phyloP scores from a whole-genome alignment of 2,888 invertebrate species.

The Saturnia japonica region DNA sequence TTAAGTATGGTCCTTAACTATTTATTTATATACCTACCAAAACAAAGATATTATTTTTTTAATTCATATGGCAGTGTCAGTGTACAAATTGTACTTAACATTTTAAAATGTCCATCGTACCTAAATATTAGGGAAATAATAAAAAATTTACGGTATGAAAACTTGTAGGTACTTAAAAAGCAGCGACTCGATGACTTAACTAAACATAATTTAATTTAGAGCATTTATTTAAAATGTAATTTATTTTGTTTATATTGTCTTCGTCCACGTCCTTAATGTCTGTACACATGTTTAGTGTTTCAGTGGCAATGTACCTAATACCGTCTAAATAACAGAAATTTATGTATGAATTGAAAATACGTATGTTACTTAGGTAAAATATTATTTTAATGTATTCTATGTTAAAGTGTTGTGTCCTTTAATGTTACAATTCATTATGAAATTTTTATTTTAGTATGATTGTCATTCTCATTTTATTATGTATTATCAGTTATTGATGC shows the following conservation, averaged over 20 bases:
- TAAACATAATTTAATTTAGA: constrained; percentile 25
- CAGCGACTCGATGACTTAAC: neutral
- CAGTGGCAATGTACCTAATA: constrained; percentile 21
- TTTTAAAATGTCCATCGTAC: neutral
- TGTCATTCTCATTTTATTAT: neutral
- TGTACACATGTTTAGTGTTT: constrained; percentile 33
- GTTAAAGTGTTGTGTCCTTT: neutral
- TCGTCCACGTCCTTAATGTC: constrained; percentile 43
- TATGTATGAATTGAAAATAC: constrained; percentile 1
- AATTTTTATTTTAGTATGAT: neutral
- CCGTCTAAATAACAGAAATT: neutral
- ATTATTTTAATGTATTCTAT: neutral
- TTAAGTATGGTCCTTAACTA: neutral
- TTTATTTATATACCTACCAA: neutral
- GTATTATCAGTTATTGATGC: neutral
- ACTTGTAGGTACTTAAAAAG: neutral
- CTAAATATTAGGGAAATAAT: neutral
- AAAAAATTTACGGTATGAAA: neutral
- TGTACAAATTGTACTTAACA: neutral
- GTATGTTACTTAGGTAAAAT: constrained; percentile 1
- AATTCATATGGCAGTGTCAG: neutral
- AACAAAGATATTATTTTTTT: neutral
- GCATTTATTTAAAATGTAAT: constrained; percentile 38
- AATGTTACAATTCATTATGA: neutral
- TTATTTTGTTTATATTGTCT: constrained; percentile 49